Conservation (phyloP, 1,140 invertebrate genomes). For the Dryas iulia region DNA sequence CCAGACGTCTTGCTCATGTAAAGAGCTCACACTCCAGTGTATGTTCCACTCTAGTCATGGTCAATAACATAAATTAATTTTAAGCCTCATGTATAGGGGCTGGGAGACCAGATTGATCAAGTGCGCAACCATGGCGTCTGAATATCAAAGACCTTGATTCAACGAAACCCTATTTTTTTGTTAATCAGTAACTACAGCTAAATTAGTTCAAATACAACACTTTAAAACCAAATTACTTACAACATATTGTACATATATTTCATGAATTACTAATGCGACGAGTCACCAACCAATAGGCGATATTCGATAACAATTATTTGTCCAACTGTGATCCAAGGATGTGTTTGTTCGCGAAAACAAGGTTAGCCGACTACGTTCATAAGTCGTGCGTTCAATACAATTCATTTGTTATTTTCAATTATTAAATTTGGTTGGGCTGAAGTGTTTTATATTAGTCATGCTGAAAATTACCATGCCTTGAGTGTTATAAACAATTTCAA, state of each 20-base stretch:
- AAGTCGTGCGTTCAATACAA: neutral
- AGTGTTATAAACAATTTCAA: neutral
- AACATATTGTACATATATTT: conserved; percentile 1
- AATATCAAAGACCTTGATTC: neutral
- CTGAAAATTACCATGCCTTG: neutral
- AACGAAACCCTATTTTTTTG: neutral
- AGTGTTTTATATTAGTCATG: neutral
- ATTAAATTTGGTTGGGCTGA: neutral
- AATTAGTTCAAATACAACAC: neutral
- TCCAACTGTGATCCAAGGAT: neutral
- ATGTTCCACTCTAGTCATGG: too few species aligned
- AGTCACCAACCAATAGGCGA: neutral
- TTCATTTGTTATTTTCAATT: neutral
- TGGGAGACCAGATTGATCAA: too few species aligned
- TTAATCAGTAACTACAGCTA: neutral
- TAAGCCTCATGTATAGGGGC: too few species aligned
- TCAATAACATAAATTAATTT: too few species aligned
- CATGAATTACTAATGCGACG: neutral
- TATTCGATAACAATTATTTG: conserved; percentile 1
- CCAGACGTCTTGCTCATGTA: too few species aligned
- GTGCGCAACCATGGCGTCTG: neutral
- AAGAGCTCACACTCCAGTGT: too few species aligned
- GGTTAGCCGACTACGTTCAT: neutral
- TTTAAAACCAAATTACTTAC: neutral
- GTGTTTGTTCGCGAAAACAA: neutral